These are phyloP conservation scores for Naja naja DNA, from an alignment of 2,113 vertebrate species.

Conservation along the genomic window DNA sequence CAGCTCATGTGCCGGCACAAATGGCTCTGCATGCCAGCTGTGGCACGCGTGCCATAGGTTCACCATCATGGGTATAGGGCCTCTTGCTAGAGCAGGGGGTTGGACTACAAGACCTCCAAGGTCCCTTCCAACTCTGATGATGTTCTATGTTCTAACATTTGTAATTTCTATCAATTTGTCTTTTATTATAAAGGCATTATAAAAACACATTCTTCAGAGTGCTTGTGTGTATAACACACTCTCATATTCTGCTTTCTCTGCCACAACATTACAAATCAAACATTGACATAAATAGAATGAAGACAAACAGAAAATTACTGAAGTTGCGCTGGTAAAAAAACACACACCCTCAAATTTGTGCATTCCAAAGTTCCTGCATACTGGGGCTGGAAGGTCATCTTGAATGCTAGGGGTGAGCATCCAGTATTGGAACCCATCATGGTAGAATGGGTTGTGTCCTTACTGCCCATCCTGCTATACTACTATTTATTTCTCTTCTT, in stretches of 20 bases:
- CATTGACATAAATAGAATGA: neutral
- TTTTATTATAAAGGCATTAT: neutral
- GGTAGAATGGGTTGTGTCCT: neutral
- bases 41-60: too few species aligned
- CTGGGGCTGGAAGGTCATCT: neutral
- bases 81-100: neutral
- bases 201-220: neutral
- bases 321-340: neutral
- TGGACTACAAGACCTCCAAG: neutral
- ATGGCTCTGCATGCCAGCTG: too few species aligned
- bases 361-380: neutral
- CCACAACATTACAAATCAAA: neutral
- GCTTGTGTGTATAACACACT: neutral
- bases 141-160: neutral
- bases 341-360: neutral
- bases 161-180: neutral
- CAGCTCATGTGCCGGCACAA: too few species aligned
- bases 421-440: neutral
- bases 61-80: neutral
- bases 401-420: neutral
- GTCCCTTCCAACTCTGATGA: neutral
- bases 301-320: neutral
- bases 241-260: neutral
- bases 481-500: neutral
- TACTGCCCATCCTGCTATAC: neutral